These are phyloP conservation scores for Perithous albicinctus DNA, from an alignment of 2,888 invertebrate species.

Conservation along the genomic window DNA sequence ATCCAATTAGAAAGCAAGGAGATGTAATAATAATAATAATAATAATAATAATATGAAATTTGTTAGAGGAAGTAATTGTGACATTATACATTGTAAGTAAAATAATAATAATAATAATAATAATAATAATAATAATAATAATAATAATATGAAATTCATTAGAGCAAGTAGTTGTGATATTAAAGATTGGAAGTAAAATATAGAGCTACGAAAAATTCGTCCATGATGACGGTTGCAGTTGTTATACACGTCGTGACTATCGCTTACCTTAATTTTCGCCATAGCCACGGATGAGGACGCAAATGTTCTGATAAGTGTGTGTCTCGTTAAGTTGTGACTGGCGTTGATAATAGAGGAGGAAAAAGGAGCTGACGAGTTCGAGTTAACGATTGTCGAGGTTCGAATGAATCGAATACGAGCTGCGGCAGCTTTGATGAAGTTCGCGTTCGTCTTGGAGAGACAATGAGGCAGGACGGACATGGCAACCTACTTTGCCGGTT, in stretches of 20 bases:
- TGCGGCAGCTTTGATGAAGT: conserved; percentile 74
- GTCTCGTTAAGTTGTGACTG: conserved; percentile 27
- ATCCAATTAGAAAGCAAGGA: no score
- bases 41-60: no score
- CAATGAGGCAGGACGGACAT: conserved; percentile 78
- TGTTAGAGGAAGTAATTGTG: background rate
- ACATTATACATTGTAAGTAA: background rate
- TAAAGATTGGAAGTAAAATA: background rate
- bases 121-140: no score
- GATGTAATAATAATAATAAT: no score
- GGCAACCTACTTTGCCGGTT: conserved; percentile 74
- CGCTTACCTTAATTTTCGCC: conserved; percentile 81
- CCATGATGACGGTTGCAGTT: background rate
- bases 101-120: no score
- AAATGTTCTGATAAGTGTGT: conserved; percentile 68
- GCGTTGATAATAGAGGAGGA: conserved; percentile 37
- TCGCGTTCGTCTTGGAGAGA: conserved; percentile 71
- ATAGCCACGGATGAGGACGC: conserved; percentile 75
- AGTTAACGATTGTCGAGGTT: conserved; percentile 67
- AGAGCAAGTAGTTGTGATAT: background rate
- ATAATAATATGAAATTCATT: no score
- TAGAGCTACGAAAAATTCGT: no score
- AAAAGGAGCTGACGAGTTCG: conserved; percentile 6
- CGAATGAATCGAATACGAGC: conserved; percentile 63
- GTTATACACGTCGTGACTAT: background rate